Conservation (phyloP, 2,113 vertebrate species). For the Lagopus muta region DNA sequence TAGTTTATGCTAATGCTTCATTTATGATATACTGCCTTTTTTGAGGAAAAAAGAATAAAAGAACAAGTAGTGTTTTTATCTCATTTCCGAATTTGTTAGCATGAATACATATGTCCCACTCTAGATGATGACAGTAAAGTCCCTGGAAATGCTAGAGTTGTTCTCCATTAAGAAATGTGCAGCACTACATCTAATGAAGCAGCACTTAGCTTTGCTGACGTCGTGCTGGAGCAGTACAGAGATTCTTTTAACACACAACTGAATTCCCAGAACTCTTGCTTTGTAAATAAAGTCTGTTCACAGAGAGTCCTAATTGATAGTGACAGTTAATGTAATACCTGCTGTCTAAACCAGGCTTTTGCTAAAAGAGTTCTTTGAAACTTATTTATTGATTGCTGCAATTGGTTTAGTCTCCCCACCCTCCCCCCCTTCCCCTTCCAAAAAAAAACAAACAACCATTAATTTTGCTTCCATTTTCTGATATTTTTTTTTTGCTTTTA, state of each 20-base stretch:
- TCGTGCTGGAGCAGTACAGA: not conserved
- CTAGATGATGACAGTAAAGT: not conserved
- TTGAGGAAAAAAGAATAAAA: not conserved
- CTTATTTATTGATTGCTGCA: constrained; percentile 44
- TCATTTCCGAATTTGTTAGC: not conserved
- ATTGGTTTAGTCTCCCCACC: not conserved
- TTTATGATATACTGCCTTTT: not conserved
- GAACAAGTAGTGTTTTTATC: not conserved
- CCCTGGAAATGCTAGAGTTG: not conserved
- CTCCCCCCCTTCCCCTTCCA: too few relatives aligned
- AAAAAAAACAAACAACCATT: not conserved
- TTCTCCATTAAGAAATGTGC: constrained; percentile 11
- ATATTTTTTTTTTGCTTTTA: not conserved
- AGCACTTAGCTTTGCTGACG: constrained; percentile 30
- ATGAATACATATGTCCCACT: not conserved
- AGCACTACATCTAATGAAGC: constrained; percentile 9
- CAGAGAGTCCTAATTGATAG: constrained; percentile 42
- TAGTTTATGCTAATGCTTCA: not conserved
- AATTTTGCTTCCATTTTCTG: not conserved
- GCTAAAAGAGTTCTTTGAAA: constrained; percentile 57
- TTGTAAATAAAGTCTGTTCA: constrained; percentile 62
- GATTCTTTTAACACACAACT: constrained; percentile 1
- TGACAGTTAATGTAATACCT: constrained; percentile 61
- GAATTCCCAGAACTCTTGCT: constrained; percentile 63
- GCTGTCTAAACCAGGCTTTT: constrained; percentile 9